Evolutionary conservation across 2,113 vertebrate genomes (phyloP).

Genomic region (Phyllopteryx taeniolatus): DNA sequence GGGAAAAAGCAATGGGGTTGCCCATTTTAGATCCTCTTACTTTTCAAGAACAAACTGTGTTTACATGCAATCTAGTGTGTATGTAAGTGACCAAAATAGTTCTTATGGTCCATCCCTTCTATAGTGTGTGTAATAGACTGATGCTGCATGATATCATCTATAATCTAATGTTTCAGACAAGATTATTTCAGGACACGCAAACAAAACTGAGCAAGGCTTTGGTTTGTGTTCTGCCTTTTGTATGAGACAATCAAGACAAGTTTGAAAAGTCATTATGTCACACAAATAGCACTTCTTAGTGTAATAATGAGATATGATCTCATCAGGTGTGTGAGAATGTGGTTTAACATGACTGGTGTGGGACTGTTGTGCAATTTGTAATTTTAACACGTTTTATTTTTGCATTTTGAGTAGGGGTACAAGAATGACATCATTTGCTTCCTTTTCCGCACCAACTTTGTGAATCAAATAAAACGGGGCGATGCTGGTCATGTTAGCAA

Average conservation of each 20-base stretch:
- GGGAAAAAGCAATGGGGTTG: not conserved
- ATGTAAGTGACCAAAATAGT: not conserved
- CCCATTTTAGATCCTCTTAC: not conserved
- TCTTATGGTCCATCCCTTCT: not conserved
- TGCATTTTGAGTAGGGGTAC: conserved; percentile 15
- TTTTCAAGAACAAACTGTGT: not conserved
- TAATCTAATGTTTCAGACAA: not conserved
- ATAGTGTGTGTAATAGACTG: not conserved
- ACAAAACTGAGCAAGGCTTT: not conserved
- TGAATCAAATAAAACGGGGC: conserved; percentile 21
- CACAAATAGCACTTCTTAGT: not conserved
- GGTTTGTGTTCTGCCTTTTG: not conserved
- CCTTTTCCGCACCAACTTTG: conserved; percentile 12
- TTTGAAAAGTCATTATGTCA: not conserved
- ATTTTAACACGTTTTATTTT: not conserved
- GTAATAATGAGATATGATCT: not conserved
- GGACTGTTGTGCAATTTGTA: not conserved
- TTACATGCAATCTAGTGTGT: not conserved
- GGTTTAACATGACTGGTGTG: conserved; percentile 1
- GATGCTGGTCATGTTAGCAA: conserved; percentile 23
- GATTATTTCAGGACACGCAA: not conserved
- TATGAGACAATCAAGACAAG: not conserved
- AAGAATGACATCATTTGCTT: conserved; percentile 19
- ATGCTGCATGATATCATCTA: not conserved
- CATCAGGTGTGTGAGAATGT: not conserved